A percentile compares a stretch with the other conserved stretches of the same genome.
Evolutionary conservation across 2,797 vertebrate genomes (phyloP).

Genomic region (Loris lydekkerianus): DNA sequence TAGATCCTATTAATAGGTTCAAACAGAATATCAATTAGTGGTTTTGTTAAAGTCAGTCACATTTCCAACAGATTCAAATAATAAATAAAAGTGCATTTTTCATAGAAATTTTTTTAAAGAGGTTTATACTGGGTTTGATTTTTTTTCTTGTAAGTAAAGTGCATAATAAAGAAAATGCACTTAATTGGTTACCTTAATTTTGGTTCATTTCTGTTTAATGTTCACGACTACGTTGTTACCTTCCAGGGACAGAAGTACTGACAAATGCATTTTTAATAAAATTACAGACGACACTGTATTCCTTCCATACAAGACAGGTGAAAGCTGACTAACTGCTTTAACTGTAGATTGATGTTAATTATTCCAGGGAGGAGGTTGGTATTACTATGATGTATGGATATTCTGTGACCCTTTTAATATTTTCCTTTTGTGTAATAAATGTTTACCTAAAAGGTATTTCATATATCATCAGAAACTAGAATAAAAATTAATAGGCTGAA

Average conservation of each 20-base stretch:
- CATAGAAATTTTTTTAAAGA: not conserved
- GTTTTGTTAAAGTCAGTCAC: not conserved
- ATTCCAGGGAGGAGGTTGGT: not conserved
- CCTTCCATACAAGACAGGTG: not conserved
- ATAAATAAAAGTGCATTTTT: not conserved
- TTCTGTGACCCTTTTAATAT: not conserved
- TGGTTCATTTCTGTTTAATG: slow-evolving; percentile 4
- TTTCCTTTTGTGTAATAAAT: not conserved
- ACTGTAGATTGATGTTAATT: not conserved
- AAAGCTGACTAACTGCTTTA: not conserved
- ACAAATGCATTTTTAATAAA: not conserved
- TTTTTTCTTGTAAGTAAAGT: not conserved
- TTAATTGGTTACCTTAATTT: not conserved
- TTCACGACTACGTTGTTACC: not conserved
- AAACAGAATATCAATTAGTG: not conserved
- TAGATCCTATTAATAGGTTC: not conserved
- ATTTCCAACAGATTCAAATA: not conserved
- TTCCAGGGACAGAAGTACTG: not conserved
- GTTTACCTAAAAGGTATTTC: slow-evolving; percentile 11
- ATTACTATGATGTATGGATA: not conserved
- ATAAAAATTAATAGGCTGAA: not conserved
- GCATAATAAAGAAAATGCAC: not conserved
- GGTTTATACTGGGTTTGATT: not conserved
- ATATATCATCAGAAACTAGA: not conserved
- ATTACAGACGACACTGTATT: not conserved